Evolutionary conservation across 2,113 vertebrate genomes (phyloP).

Genomic region (Orycteropus afer): DNA sequence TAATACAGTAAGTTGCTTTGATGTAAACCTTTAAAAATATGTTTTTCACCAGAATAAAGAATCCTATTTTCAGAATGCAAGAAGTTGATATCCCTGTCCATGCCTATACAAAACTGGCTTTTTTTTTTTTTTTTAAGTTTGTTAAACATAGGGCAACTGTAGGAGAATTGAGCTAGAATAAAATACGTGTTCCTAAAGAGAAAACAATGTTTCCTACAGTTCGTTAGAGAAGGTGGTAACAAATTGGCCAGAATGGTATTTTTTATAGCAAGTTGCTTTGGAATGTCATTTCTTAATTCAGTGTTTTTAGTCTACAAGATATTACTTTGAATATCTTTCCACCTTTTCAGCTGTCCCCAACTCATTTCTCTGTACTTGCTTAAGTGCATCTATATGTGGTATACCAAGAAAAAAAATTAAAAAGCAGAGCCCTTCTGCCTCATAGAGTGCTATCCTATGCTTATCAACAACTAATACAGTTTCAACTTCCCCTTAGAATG

Average conservation of each 20-base stretch:
- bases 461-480: background rate
- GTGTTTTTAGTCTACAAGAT: background rate
- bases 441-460: background rate
- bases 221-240: background rate
- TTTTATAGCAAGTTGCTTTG: background rate
- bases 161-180: background rate
- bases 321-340: conserved; percentile 40
- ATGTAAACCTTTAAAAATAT: background rate
- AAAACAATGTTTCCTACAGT: background rate
- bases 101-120: background rate
- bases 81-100: background rate
- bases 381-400: background rate
- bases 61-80: background rate
- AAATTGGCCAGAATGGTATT: background rate
- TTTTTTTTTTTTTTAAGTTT: background rate
- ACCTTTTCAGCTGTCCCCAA: background rate
- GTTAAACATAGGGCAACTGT: background rate
- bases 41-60: background rate
- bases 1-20: conserved; percentile 14
- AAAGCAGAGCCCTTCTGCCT: background rate
- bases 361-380: background rate
- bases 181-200: background rate
- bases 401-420: background rate
- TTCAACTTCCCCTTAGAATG: background rate
- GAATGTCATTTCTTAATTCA: conserved; percentile 23